Base-by-base conservation (phyloP, 2,888 invertebrate genomes). In the Pyrgus malvae region DNA sequence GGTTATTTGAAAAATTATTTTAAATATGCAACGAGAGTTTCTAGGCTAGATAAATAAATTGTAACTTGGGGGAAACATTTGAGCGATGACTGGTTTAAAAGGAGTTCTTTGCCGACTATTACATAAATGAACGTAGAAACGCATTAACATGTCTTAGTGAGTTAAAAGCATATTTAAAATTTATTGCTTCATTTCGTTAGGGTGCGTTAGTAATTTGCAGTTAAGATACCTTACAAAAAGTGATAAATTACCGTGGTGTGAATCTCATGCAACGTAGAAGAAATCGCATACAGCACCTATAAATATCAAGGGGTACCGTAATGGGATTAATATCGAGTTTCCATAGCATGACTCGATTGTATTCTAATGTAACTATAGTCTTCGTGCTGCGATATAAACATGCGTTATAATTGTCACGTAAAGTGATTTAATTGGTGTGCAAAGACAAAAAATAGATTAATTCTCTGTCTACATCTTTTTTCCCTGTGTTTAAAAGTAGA, bases 371-470 rank as follows among this genome's bases (percentile, higher is more conserved):
- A 29, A 57, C 60, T 29, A 63, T 68, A 62, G 68, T 67, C 67
- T 68, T 68, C 74, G 74, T 73, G 71, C 76, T 76, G 70, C 76
- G 74, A 76, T 76, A 73, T 69, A 54, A 64, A 61, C 25, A 63
- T 65, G 66, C 64, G 64, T 72, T 68, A 70, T 70, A 71, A 70
- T 59, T 64, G 62, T 70, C 82, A 80, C 79, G 80, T 79, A 61
- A 80, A 69, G 69, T 60, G 63, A 60, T 61, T 60, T 69, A 69
- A 74, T 72, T 71, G 72, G 66, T 25, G 2, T 12, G 3, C 9
- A 16, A 7, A 44, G 12, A 17, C 27, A 44, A 35, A 35, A 25
- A 37, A 7, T 37, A 33, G 17, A 35, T 12, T 44, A 12, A 8
- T 40, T 23, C 9, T 37, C 3, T 9, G 2, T 27, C n/a, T 5